Evolutionary conservation across 2,113 vertebrate genomes (phyloP).

Genomic region (Montifringilla adamsi): DNA sequence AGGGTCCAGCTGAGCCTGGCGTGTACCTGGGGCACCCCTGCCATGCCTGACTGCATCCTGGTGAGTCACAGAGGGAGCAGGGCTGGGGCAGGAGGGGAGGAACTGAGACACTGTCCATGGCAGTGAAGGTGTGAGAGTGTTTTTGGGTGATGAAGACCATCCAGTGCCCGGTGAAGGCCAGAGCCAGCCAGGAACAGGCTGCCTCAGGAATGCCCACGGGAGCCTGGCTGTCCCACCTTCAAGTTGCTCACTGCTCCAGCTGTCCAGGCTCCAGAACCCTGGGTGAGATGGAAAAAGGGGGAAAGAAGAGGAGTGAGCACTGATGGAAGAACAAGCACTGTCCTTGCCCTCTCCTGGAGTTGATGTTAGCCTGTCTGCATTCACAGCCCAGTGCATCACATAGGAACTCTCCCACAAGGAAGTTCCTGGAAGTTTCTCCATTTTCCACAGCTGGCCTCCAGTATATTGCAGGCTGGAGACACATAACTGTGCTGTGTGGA

Average conservation of each 20-base stretch:
- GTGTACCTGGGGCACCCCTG: neutral
- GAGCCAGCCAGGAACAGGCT: neutral
- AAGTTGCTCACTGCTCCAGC: neutral
- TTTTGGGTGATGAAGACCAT: neutral
- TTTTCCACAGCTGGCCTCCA: neutral
- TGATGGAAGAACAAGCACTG: accelerated
- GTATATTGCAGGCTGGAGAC: neutral
- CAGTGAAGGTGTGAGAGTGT: neutral
- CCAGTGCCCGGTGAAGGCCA: neutral
- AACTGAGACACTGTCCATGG: neutral
- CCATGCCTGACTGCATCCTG: neutral
- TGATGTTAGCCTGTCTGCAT: neutral
- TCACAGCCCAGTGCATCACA: neutral
- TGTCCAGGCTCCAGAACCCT: neutral
- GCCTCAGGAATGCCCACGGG: neutral
- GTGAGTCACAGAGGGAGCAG: neutral
- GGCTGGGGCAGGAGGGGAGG: neutral
- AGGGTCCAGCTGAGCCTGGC: neutral
- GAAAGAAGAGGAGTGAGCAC: neutral
- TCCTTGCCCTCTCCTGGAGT: accelerated
- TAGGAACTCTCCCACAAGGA: neutral
- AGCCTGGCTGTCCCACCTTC: neutral
- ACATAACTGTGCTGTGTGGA: neutral
- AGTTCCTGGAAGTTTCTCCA: neutral
- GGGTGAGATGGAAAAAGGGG: neutral